A percentile compares a stretch with the other conserved stretches of the same genome.
phyloP scores from a whole-genome alignment of 2,797 vertebrate species.

The Arremon aurantiirostris region DNA sequence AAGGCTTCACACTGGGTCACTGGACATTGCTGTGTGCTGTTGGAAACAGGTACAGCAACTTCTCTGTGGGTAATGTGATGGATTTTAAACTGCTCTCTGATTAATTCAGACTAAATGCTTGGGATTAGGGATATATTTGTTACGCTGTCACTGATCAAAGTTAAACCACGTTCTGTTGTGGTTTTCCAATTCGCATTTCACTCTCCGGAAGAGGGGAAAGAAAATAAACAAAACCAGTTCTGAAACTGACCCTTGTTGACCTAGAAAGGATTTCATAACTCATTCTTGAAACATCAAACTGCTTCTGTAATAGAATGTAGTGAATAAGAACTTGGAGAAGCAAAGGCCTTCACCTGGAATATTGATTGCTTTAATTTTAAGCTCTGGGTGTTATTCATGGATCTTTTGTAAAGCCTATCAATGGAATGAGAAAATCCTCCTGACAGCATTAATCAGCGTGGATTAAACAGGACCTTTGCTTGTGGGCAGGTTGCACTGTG shows the following conservation, averaged over 20 bases:
- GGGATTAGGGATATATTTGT: not conserved
- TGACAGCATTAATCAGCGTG: not conserved
- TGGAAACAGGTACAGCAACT: not conserved
- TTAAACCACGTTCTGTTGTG: not conserved
- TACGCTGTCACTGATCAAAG: not conserved
- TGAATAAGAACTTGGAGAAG: not conserved
- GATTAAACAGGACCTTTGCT: conserved; percentile 12
- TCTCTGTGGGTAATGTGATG: not conserved
- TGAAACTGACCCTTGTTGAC: conserved; percentile 5
- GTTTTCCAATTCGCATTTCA: not conserved
- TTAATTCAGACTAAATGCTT: not conserved
- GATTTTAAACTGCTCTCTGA: not conserved
- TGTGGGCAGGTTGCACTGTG: not conserved
- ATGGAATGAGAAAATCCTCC: conserved; percentile 41
- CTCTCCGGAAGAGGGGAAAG: not conserved
- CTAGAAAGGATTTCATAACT: not conserved
- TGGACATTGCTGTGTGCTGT: fast-evolving
- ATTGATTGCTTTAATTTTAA: conserved; percentile 42
- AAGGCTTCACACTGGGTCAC: fast-evolving
- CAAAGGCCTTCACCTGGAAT: conserved; percentile 28
- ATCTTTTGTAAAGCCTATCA: conserved; percentile 35
- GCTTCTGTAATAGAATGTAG: not conserved
- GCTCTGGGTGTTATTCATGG: not conserved
- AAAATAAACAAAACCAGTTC: not conserved
- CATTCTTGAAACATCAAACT: not conserved